Base-by-base conservation (phyloP, 2,888 invertebrate genomes). In the Theretra japonica region DNA sequence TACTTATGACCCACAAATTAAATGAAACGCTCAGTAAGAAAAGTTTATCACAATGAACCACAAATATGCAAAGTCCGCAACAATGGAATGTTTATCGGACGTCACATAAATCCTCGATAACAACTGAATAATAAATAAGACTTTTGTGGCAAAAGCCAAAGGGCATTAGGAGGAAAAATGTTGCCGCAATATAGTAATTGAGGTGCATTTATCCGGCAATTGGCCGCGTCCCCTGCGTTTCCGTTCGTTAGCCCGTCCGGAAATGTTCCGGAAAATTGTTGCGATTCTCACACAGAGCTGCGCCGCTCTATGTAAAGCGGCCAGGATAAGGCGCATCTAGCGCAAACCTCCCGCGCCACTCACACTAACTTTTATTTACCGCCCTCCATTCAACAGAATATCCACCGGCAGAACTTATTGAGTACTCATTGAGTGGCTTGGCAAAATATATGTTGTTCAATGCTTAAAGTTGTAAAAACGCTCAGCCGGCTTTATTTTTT, bases 201-300 rank as follows among this genome's bases (percentile, higher is more conserved):
- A 90, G 90, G 90, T 90, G 90, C 91, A 92, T 91, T 92, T 93
- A 91, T 90, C 89, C 89, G 89, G 84, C 91, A 90, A 92, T 93
- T 92, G 92, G 90, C 85, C 89, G 81, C 88, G 89, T 90, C 90
- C 91, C 89, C 88, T 88, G 91, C 90, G 90, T 88, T 91, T 90
- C 91, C 91, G 92, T 91, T 93, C 91, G 91, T 92, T 92, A 91
- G 90, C 87, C 83, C 81, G 84, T 85, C 85, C 88, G 90, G 91
- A 92, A 92, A 91, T 90, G 91, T 91, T 85, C 85, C 89, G 92
- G 91, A 90, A 92, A 92, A 93, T 92, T 91, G 91, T 91, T 89
- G 88, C 88, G 86, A 89, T 86, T 88, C 88, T 83, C 89, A 83
- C 87, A 86, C 83, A 83, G 85, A 84, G 80, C 80, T 79, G 75